A percentile compares a stretch with the other conserved stretches of the same genome.
phyloP scores from a whole-genome alignment of 2,113 vertebrate genomes.

The Mus spicilegus region DNA sequence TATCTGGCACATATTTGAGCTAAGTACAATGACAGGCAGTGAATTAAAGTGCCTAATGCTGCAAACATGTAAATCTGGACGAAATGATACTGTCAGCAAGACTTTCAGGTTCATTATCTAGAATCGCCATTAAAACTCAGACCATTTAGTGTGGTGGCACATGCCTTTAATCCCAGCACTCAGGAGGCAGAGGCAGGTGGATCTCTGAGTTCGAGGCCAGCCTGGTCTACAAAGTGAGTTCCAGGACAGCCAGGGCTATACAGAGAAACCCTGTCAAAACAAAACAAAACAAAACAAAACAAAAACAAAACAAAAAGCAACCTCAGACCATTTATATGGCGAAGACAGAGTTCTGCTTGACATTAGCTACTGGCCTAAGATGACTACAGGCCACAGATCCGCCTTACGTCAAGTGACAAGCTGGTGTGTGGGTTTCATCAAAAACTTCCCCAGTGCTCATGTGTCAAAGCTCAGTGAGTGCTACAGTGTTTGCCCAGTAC shows the following conservation, averaged over 20 bases:
- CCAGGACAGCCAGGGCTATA: too few relatives aligned
- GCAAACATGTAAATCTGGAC: conserved; percentile 39
- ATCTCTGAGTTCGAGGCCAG: too few relatives aligned
- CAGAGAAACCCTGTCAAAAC: too few relatives aligned
- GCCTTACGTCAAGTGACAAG: neutral
- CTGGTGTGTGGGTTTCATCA: neutral
- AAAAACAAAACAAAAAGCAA: too few relatives aligned
- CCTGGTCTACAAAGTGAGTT: too few relatives aligned
- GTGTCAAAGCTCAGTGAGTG: neutral
- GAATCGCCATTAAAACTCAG: conserved; percentile 31
- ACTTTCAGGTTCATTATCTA: conserved; percentile 11
- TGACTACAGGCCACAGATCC: neutral
- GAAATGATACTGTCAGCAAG: conserved; percentile 8
- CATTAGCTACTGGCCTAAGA: neutral
- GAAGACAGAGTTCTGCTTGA: conserved; percentile 48
- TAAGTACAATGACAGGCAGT: neutral
- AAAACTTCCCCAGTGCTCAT: conserved; percentile 1
- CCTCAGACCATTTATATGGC: neutral
- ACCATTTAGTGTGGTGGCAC: too few relatives aligned
- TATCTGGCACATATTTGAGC: conserved; percentile 48
- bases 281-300: too few relatives aligned
- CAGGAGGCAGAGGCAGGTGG: too few relatives aligned
- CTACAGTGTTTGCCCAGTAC: neutral
- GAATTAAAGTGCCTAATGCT: conserved; percentile 51
- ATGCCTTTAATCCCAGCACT: too few relatives aligned